Evolutionary conservation across 2,888 invertebrate genomes (phyloP).

Genomic region (Cloeon dipterum): DNA sequence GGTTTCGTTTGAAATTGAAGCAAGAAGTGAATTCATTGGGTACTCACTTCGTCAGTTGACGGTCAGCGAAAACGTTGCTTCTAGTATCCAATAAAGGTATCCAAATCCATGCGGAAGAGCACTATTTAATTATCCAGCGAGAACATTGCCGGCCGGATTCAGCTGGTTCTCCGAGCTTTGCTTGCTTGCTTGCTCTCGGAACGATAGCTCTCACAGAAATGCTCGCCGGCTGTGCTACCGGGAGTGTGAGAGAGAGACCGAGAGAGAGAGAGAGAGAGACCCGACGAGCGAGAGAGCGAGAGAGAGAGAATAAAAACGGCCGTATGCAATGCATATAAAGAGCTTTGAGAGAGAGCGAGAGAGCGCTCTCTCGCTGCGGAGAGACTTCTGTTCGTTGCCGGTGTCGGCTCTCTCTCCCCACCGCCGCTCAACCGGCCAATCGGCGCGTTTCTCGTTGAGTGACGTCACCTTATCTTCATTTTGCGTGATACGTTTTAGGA

Average conservation of each 20-base stretch:
- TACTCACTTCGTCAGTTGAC: too few relatives aligned
- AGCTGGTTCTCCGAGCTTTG: too few relatives aligned
- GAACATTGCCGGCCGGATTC: too few relatives aligned
- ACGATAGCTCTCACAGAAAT: conserved; percentile 1
- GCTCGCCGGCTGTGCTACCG: background rate
- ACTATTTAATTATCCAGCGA: too few relatives aligned
- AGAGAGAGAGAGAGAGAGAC: conserved; percentile 3
- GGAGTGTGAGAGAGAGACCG: conserved; percentile 2
- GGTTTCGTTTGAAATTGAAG: too few relatives aligned
- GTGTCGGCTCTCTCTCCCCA: background rate
- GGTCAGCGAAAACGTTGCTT: too few relatives aligned
- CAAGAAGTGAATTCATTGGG: too few relatives aligned
- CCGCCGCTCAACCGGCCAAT: background rate
- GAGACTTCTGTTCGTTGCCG: too few relatives aligned
- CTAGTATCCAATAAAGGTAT: too few relatives aligned
- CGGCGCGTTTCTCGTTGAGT: background rate
- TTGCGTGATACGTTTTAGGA: conserved; percentile 1
- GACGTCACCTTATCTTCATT: conserved; percentile 1
- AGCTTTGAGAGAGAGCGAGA: too few relatives aligned
- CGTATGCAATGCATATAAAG: too few relatives aligned
- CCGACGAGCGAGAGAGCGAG: background rate
- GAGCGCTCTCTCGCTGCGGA: background rate
- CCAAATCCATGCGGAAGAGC: too few relatives aligned
- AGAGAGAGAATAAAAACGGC: background rate
- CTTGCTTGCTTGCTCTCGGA: background rate